Base-by-base conservation (phyloP, 2,797 vertebrate species). In the Erethizon dorsatum region DNA sequence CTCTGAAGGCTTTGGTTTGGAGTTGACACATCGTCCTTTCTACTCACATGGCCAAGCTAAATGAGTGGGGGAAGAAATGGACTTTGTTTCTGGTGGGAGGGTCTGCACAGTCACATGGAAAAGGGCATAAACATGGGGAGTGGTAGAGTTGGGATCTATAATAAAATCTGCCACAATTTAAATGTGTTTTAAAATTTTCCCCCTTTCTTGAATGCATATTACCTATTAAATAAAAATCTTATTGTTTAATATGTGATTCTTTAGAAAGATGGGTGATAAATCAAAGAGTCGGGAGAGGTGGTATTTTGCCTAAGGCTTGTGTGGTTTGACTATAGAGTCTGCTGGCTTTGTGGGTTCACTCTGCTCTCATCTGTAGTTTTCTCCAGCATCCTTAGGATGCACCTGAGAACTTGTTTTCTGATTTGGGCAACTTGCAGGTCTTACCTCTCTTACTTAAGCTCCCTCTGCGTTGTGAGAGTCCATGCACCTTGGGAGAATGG, bases 1-100 rank as follows among this genome's bases (percentile, higher is more conserved):
- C 47, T 83, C 56, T 78, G 67, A 31, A 26, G 57, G 26, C 50
- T 94, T 75, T n/a, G 31, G 7, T 78, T 31, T 94, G 61, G 26
- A 41, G 31, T 61, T 92, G 83, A 67, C 33, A 22, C 6, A 0
- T 3, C 31, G 7, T 63, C 56, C 24, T 52, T 28, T 94, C 78
- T 94, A 31, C 65, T 59, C 26, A 26, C 26, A 28, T 14, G 20
- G 11, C 15, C 41, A 73, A 69, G 5, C 83, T 73, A 37, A 63
- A 41, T 88, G 80, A 59, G 0, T 12, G 15, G 2, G 31, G 69
- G 61, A 89, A 77, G 57, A 91, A 83, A 80, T 2, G 37, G 73
- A 57, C 41, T 82, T 50, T 61, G 33, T 69, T 93, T 94, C 47
- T 91, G 89, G 50, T 31, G 67, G 73, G 67, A 88, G 15, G 37